phyloP scores from a whole-genome alignment of 2,113 vertebrate genomes.

The Labeo rohita region DNA sequence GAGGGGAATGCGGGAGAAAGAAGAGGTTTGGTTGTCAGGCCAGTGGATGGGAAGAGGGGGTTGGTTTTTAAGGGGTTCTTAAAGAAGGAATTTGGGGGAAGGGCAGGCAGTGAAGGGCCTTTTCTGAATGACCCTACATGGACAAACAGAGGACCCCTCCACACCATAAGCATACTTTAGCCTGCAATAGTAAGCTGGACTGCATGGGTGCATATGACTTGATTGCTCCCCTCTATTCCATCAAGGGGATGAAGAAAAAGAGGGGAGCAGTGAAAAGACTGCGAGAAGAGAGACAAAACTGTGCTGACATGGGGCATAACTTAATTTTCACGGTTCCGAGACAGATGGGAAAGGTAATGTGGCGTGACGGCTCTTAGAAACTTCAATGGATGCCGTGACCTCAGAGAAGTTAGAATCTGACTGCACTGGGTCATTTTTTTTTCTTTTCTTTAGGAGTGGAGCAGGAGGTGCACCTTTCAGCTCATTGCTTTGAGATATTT shows the following conservation, averaged over 20 bases:
- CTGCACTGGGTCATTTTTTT: slow-evolving; percentile 5
- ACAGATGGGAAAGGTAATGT: slow-evolving; percentile 99
- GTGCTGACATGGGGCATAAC: slow-evolving; percentile 98
- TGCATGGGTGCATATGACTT: neutral
- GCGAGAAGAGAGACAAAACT: slow-evolving; percentile 77
- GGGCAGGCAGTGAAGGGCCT: slow-evolving; percentile 3
- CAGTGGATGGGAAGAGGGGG: slow-evolving; percentile 15
- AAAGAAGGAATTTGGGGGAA: slow-evolving; percentile 36
- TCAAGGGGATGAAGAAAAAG: slow-evolving; percentile 8
- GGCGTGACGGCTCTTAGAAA: slow-evolving; percentile 96
- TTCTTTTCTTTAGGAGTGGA: neutral
- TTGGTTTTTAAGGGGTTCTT: slow-evolving; percentile 21
- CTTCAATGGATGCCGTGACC: slow-evolving; percentile 98
- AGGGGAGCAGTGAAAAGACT: slow-evolving; percentile 32
- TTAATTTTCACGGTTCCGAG: slow-evolving; percentile 99
- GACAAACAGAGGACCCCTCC: slow-evolving; percentile 10
- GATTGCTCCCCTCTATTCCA: neutral
- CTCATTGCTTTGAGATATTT: neutral
- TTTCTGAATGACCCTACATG: slow-evolving; percentile 24
- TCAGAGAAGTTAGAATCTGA: slow-evolving; percentile 30
- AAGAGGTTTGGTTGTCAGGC: neutral
- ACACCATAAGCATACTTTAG: neutral
- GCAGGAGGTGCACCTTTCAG: neutral
- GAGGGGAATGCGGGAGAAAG: neutral
- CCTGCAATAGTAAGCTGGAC: neutral